phyloP scores from a whole-genome alignment of 2,113 vertebrate species.

The Telmatochromis bifrenatus region DNA sequence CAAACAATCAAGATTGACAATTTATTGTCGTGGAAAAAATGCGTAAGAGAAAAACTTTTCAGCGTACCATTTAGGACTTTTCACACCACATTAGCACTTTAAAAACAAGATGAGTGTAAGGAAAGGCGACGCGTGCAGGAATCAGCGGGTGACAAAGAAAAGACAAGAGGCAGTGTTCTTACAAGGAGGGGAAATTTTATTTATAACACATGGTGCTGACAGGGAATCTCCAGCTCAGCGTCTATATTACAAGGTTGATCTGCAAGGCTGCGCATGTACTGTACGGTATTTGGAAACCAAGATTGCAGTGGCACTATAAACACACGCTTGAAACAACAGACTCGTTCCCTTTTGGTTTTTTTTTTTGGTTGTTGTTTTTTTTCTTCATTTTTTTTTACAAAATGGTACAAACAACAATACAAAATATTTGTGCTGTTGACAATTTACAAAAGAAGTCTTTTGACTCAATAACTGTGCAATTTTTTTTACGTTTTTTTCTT shows the following conservation, averaged over 20 bases:
- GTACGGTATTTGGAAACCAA: constrained; percentile 76
- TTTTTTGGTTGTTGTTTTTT: neutral
- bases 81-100: neutral
- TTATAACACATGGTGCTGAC: constrained; percentile 77
- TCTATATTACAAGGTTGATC: constrained; percentile 79
- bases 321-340: constrained; percentile 84
- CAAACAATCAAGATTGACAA: neutral
- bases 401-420: constrained; percentile 99
- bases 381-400: constrained; percentile 76
- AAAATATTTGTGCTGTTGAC: constrained; percentile 99
- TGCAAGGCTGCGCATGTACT: constrained; percentile 79
- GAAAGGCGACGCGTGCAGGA: neutral
- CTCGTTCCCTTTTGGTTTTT: constrained; percentile 57
- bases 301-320: constrained; percentile 83
- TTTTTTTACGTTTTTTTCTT: constrained; percentile 25
- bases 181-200: constrained; percentile 76
- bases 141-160: constrained; percentile 1
- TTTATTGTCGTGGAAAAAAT: neutral
- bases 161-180: constrained; percentile 42
- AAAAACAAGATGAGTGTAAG: neutral
- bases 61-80: neutral
- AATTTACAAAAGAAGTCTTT: constrained; percentile 87
- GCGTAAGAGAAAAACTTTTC: neutral
- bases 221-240: constrained; percentile 62
- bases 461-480: constrained; percentile 71